phyloP scores from a whole-genome alignment of 2,888 invertebrate species.

The Holacanthella duospinosa region DNA sequence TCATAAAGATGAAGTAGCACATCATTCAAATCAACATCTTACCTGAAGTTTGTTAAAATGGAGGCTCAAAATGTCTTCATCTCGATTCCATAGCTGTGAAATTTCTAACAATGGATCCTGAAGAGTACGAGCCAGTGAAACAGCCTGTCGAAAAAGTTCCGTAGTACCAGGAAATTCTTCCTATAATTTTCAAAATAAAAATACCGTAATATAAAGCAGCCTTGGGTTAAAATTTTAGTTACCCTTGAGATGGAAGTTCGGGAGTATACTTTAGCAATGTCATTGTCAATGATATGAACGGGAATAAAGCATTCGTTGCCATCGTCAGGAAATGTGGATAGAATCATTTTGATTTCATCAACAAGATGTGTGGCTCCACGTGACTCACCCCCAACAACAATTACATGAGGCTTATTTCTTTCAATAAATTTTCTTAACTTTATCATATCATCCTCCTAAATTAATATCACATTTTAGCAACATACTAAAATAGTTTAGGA shows the following conservation, averaged over 20 bases:
- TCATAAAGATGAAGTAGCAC: too few species aligned
- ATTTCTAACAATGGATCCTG: constrained; percentile 7
- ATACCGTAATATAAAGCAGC: background rate
- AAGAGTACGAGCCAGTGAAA: constrained; percentile 6
- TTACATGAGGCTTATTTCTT: background rate
- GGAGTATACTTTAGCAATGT: background rate
- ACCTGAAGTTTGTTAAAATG: constrained; percentile 3
- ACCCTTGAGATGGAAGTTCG: background rate
- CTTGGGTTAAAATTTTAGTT: too few species aligned
- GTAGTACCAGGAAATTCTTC: background rate
- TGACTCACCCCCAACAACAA: background rate
- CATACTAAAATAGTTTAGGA: background rate
- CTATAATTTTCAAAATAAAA: background rate
- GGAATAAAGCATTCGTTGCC: background rate
- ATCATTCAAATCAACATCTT: too few species aligned
- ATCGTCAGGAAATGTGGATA: background rate
- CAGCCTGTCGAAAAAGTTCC: background rate
- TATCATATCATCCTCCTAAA: background rate
- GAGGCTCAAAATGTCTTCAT: constrained; percentile 6
- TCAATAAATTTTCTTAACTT: background rate
- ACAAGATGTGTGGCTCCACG: background rate
- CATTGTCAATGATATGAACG: constrained; percentile 4
- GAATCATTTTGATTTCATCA: background rate
- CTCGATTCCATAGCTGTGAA: constrained; percentile 1
- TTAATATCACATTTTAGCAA: background rate